A percentile compares a stretch with the other conserved stretches of the same genome.
Evolutionary conservation across 2,888 invertebrate genomes (phyloP).

Genomic region (Pantelozetes paolii): DNA sequence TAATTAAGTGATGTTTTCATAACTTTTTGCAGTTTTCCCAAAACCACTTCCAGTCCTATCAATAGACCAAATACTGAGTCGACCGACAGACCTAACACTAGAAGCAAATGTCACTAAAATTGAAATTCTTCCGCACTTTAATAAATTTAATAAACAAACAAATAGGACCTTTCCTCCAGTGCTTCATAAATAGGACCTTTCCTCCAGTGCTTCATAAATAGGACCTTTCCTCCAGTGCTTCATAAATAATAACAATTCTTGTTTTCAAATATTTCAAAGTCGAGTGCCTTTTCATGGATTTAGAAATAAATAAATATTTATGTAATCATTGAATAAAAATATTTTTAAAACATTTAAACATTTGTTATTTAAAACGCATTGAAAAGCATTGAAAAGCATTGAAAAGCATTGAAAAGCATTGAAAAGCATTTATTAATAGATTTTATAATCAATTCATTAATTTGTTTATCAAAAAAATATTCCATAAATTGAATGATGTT

Average conservation of each 20-base stretch:
- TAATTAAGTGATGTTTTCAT: too few relatives aligned
- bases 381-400: too few relatives aligned
- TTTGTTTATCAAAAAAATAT: too few relatives aligned
- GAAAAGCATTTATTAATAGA: too few relatives aligned
- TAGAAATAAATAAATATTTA: too few relatives aligned
- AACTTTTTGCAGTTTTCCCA: conserved; percentile 4
- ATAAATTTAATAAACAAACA: neutral
- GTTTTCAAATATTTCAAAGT: neutral
- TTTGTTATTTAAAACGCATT: too few relatives aligned
- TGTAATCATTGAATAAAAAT: too few relatives aligned
- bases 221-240: neutral
- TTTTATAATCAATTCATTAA: too few relatives aligned
- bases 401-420: too few relatives aligned
- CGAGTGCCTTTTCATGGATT: too few relatives aligned
- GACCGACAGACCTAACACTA: neutral
- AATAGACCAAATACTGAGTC: conserved; percentile 1
- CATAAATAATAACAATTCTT: neutral
- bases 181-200: neutral
- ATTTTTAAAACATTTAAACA: too few relatives aligned
- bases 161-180: neutral
- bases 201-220: neutral
- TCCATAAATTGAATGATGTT: too few relatives aligned
- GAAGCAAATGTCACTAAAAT: neutral
- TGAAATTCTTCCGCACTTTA: neutral
- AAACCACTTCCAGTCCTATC: conserved; percentile 1